Percentiles rank a stretch among this genome's conserved stretches.
These are phyloP conservation scores for Drosophila auraria DNA, from an alignment of 1,140 invertebrate genomes.

Conservation along the genomic window DNA sequence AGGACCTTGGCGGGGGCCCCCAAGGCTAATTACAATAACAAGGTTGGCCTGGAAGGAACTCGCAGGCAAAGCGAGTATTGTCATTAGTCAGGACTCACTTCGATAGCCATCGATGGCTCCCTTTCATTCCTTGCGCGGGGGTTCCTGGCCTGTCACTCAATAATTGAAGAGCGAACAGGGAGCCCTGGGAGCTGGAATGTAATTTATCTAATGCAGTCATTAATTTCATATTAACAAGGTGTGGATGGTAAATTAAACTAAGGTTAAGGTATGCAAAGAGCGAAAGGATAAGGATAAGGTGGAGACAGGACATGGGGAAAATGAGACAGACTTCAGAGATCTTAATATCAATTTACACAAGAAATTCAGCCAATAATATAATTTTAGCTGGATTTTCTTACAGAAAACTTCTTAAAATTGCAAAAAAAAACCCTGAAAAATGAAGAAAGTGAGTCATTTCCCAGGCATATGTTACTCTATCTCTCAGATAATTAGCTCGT, in stretches of 20 bases:
- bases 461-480: background rate
- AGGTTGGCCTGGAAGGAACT: constrained; percentile 19
- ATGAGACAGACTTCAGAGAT: too few species aligned
- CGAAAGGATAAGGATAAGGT: background rate
- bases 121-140: constrained; percentile 12
- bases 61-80: constrained; percentile 8
- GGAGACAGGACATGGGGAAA: background rate
- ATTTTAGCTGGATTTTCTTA: too few species aligned
- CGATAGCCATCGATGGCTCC: constrained; percentile 62
- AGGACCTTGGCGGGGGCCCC: constrained; percentile 12
- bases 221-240: constrained; percentile 81
- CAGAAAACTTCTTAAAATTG: background rate
- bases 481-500: constrained; percentile 4
- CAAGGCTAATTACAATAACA: constrained; percentile 75
- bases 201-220: constrained; percentile 82
- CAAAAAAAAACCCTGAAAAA: background rate
- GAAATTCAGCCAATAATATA: too few species aligned
- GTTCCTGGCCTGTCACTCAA: constrained; percentile 41
- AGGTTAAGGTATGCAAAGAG: constrained; percentile 1
- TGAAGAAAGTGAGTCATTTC: constrained; percentile 2
- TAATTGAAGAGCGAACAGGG: constrained; percentile 52
- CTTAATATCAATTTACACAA: too few species aligned
- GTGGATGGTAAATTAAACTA: constrained; percentile 62
- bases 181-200: constrained; percentile 45
- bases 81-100: constrained; percentile 45